phyloP scores from a whole-genome alignment of 2,888 invertebrate genomes.

The Amphipoea lucens region DNA sequence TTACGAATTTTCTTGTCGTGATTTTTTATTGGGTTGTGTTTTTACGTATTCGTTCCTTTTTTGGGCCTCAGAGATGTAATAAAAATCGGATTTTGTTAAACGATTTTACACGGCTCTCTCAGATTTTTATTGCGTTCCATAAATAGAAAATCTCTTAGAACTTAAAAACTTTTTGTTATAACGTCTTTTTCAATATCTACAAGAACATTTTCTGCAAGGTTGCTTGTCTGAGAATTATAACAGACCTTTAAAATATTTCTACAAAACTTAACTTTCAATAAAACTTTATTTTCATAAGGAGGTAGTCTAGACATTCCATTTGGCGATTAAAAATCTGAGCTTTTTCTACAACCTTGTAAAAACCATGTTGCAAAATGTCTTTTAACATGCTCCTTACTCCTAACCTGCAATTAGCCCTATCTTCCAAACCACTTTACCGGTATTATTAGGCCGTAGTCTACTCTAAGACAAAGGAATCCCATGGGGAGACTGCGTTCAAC shows the following conservation, averaged over 20 bases:
- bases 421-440: not conserved
- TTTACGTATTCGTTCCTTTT: conserved; percentile 21
- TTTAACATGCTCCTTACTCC: too few relatives aligned
- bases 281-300: not conserved
- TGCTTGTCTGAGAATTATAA: not conserved
- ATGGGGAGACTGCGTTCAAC: conserved; percentile 29
- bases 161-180: not conserved
- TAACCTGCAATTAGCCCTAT: not conserved
- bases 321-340: not conserved
- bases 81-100: conserved; percentile 28
- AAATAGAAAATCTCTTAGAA: not conserved
- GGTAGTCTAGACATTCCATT: conserved; percentile 34
- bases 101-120: not conserved
- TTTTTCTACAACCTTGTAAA: not conserved
- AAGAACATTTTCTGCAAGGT: not conserved
- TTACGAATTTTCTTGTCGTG: conserved; percentile 37
- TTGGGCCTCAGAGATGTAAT: not conserved
- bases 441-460: conserved; percentile 7
- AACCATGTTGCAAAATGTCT: not conserved
- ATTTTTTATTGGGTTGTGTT: conserved; percentile 41
- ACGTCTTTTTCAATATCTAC: not conserved
- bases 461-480: conserved; percentile 25
- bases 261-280: not conserved
- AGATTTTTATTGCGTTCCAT: not conserved
- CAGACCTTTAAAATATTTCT: not conserved